These are phyloP conservation scores for Clarias magur DNA, from an alignment of 2,113 vertebrate species.

Conservation along the genomic window DNA sequence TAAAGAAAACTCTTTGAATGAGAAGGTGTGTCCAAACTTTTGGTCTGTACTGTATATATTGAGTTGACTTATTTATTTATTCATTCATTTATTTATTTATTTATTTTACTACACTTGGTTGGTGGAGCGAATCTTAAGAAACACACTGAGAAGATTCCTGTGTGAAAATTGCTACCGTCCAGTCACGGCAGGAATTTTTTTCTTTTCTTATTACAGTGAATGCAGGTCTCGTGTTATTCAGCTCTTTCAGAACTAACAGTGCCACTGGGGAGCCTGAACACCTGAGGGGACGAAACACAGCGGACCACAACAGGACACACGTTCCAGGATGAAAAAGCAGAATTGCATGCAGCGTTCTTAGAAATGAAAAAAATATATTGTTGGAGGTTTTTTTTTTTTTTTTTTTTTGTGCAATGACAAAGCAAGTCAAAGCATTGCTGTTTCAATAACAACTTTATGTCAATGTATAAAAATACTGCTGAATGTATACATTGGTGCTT, in stretches of 20 bases:
- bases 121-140: not conserved
- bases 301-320: not conserved
- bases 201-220: slow-evolving; percentile 1
- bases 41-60: no score
- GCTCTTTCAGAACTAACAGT: not conserved
- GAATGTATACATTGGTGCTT: not conserved
- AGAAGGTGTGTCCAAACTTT: no score
- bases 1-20: no score
- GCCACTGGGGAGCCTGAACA: not conserved
- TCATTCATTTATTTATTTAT: not conserved
- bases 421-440: not conserved
- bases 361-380: not conserved
- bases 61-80: not conserved
- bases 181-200: not conserved
- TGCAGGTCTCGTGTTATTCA: not conserved
- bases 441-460: not conserved
- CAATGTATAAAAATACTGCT: not conserved
- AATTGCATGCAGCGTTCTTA: not conserved
- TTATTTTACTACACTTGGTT: not conserved
- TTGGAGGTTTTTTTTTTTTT: not conserved
- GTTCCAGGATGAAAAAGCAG: not conserved
- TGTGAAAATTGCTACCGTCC: not conserved
- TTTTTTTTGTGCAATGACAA: not conserved
- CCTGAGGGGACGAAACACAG: slow-evolving; percentile 15
- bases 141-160: not conserved